Evolutionary conservation across 2,797 vertebrate genomes (phyloP), one percentile per base, ranked within the genome.

Genomic region (Chrysocyon brachyurus): DNA sequence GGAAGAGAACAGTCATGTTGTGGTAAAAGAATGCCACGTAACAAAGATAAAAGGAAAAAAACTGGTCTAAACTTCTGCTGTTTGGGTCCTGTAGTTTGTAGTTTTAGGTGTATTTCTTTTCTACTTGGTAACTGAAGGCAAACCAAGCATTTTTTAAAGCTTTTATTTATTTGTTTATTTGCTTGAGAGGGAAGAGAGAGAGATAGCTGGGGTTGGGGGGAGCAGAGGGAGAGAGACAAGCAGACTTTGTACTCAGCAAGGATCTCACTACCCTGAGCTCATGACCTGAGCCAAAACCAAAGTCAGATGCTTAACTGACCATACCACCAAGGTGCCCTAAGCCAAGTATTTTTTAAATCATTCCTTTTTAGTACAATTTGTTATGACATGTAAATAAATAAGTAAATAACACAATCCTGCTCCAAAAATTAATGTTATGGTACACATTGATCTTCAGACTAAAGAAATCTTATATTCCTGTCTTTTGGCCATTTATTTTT

Each of bases 311-410:
- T 21, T 21, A 33, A 68, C n/a, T 1, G 4, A 68, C 66, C n/a
- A 33, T 33, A 2, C n/a, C n/a, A 68, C 66, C 66, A 17, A 33
- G 8, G 17, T 10, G 10, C 66, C 66, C 17, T 68, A 68, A 33
- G 9, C 17, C 8, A 49, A 21, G 26, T 12, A 28, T 46, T 73
- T 82, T 33, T 75, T 66, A 4, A 28, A 33, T 94, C 36, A 77
- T 81, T 89, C 77, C 14, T 70, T 92, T 88, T 40, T 1, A 61
- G 63, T 61, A 40, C 0, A 22, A 77, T 91, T 64, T 57, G 57
- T 75, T 49, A 52, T 93, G 61, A 61, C 68, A 94, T 92, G 81
- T 87, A 95, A 83, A 31, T 81, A 70, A 88, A 12, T 88, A 93
- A 77, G 7, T 24, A 33, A 72, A 77, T 15, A 40, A 36, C 31